Evolutionary conservation across 2,888 invertebrate species (phyloP), one percentile per base, ranked within the genome.

Genomic region (Sycophila texana): DNA sequence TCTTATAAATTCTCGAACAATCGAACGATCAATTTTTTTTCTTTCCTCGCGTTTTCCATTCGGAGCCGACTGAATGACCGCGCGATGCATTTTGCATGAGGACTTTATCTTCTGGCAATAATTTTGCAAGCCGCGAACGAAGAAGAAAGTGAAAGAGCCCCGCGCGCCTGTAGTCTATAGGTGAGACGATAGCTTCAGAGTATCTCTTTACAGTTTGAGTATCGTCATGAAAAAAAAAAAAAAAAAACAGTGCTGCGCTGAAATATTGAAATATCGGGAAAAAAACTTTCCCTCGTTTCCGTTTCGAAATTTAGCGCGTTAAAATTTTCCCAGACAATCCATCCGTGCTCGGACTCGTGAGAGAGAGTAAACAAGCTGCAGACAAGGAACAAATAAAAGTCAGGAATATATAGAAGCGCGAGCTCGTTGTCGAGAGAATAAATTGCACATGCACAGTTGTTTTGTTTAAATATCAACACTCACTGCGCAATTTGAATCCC

Each of bases 1-100:
- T 72, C n/a, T 51, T 72, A 67, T 65, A 71, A 63, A 14, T 53
- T 53, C 26, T 20, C 22, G 55, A 63, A 68, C 70, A 63, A 70
- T 65, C 58, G 49, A 39, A 16, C 68, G 55, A 26, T 68, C 30
- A 55, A 47, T 63, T 49, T 63, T 76, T n/a, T 30, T 10, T 14
- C 26, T 14, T 22, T 30, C 47, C 10, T 74, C 51, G 10, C n/a
- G 13, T 22, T 61, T 51, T 26, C 14, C 18, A 0, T 30, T 30
- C 13, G 30, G 5, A 47, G 18, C 12, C 39, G 39, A 22, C 3
- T 4, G 30, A 61, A 39, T 53, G 53, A 61, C 72, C 30, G 12
- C 47, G n/a, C 10, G 39, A 30, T 60, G 49, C 57, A 71, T 0
- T 58, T 57, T 47, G n/a, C 16, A 63, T 39, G 39, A 39, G 39